Percentiles rank a stretch among this genome's conserved stretches.
These are phyloP conservation scores for Mormyrus iriodes DNA, from an alignment of 2,113 vertebrate genomes.

Conservation along the genomic window DNA sequence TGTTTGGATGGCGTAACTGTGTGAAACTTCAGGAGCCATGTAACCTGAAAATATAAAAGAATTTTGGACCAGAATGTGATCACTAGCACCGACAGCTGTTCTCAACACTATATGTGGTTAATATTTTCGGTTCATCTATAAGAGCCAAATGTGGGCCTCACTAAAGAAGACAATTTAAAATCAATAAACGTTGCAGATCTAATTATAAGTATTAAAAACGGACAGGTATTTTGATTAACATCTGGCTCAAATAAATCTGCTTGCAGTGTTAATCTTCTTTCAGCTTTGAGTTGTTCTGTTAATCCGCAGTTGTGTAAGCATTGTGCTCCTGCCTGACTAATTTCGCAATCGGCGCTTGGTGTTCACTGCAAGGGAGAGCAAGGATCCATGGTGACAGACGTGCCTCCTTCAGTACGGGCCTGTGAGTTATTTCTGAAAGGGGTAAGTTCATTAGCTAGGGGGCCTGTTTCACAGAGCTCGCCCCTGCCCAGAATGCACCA, in stretches of 20 bases:
- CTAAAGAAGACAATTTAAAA: neutral
- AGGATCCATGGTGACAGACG: neutral
- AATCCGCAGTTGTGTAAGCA: neutral
- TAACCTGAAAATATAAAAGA: neutral
- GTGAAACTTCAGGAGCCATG: neutral
- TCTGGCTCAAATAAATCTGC: neutral
- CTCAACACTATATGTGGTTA: neutral
- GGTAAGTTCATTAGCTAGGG: neutral
- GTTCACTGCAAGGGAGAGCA: neutral
- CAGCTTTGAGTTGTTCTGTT: neutral
- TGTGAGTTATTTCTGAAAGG: neutral
- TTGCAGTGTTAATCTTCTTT: neutral
- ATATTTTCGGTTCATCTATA: neutral
- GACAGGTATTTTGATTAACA: neutral
- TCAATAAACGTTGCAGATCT: neutral
- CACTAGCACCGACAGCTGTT: neutral
- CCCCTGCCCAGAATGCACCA: conserved; percentile 4
- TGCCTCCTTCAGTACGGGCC: neutral
- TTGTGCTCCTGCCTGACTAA: neutral
- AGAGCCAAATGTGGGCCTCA: neutral
- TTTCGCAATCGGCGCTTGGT: neutral
- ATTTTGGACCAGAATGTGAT: neutral
- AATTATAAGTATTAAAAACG: neutral
- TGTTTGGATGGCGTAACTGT: neutral
- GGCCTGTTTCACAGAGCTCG: neutral